Conservation (phyloP, 1,140 invertebrate genomes). For the Diabrotica virgifera region DNA sequence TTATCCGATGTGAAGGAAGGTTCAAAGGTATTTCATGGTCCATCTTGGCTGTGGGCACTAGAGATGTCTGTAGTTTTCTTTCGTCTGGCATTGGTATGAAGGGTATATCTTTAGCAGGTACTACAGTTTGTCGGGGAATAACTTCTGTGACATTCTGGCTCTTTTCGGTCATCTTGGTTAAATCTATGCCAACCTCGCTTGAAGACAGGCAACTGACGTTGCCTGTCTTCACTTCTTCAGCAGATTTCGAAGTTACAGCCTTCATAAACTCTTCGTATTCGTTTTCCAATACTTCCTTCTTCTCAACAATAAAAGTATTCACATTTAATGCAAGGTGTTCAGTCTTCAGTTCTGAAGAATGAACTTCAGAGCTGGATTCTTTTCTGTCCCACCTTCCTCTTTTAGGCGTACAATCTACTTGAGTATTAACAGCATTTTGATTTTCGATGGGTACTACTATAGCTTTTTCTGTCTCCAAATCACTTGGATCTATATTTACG, state of each 20-base stretch:
- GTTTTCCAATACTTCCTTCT: conserved; percentile 32
- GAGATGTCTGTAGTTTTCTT: conserved; percentile 16
- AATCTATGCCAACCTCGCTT: not conserved
- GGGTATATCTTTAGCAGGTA: conserved; percentile 17
- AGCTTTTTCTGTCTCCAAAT: conserved; percentile 28
- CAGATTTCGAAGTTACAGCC: conserved; percentile 29
- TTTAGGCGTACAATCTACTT: conserved; percentile 4
- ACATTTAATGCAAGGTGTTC: too few relatives aligned
- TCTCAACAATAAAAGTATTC: too few relatives aligned
- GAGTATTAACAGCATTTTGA: not conserved
- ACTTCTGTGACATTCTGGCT: not conserved
- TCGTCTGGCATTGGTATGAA: conserved; percentile 23
- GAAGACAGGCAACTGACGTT: not conserved
- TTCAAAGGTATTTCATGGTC: not conserved
- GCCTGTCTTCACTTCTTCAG: not conserved
- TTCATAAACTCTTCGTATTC: conserved; percentile 46
- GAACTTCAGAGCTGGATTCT: too few relatives aligned
- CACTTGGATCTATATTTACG: conserved; percentile 26
- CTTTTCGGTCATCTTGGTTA: not conserved
- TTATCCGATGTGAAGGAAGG: conserved; percentile 10
- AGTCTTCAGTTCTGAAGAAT: not conserved
- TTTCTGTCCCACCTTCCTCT: conserved; percentile 22
- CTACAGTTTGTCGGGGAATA: not conserved
- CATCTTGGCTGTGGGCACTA: not conserved
- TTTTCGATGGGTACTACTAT: conserved; percentile 16